A percentile compares a stretch with the other conserved stretches of the same genome.
Conservation (phyloP, 2,888 invertebrate genomes). For the Molanna angustata region DNA sequence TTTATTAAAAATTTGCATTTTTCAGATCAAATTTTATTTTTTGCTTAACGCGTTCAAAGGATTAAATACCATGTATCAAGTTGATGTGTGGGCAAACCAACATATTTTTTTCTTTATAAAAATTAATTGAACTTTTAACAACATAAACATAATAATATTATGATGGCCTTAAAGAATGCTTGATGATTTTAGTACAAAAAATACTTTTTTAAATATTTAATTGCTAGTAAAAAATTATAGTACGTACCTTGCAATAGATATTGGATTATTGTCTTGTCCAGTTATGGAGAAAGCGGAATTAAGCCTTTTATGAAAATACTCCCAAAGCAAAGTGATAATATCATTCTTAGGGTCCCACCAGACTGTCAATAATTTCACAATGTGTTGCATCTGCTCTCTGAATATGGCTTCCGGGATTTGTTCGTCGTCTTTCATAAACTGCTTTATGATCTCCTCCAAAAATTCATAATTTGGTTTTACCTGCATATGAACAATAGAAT, state of each 20-base stretch:
- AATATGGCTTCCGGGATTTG: conserved; percentile 46
- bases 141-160: no score
- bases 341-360: conserved; percentile 52
- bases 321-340: conserved; percentile 54
- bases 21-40: no score
- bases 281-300: conserved; percentile 53
- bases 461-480: conserved; percentile 44
- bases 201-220: no score
- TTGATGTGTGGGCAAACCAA: no score
- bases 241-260: conserved; percentile 41
- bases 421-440: conserved; percentile 44
- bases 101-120: no score
- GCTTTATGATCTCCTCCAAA: conserved; percentile 47
- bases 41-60: no score
- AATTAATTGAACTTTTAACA: no score
- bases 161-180: no score
- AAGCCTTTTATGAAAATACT: conserved; percentile 56
- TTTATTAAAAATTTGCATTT: no score
- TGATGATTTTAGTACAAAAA: no score
- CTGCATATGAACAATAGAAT: conserved; percentile 25
- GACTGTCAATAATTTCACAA: conserved; percentile 33
- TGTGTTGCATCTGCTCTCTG: conserved; percentile 36
- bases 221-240: no score
- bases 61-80: no score
- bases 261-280: conserved; percentile 43